These are phyloP conservation scores for Conger conger DNA, from an alignment of 2,113 vertebrate species.

Conservation along the genomic window DNA sequence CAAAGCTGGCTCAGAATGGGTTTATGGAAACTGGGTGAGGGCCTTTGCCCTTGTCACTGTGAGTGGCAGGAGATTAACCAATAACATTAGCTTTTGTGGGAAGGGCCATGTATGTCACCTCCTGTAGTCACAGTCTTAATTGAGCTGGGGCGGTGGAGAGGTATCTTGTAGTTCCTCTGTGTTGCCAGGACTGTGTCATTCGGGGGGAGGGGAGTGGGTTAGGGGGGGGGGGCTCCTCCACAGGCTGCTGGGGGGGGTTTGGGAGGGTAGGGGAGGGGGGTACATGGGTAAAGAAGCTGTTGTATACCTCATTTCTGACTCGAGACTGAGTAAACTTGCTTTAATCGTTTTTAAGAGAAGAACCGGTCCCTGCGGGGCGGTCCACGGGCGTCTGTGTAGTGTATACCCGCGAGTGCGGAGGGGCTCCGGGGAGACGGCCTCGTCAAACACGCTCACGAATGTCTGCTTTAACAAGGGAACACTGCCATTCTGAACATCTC, in stretches of 20 bases:
- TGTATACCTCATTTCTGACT: conserved; percentile 98
- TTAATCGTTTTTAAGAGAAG: conserved; percentile 77
- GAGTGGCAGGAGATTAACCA: background rate
- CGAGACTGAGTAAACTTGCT: conserved; percentile 84
- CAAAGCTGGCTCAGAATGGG: background rate
- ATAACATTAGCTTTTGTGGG: conserved; percentile 5
- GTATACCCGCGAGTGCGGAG: conserved; percentile 57
- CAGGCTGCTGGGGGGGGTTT: conserved; percentile 52
- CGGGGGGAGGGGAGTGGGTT: background rate
- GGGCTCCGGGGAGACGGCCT: conserved; percentile 58
- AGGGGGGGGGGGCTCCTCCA: background rate
- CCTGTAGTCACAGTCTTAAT: background rate
- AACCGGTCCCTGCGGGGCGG: conserved; percentile 75
- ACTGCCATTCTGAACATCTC: conserved; percentile 60
- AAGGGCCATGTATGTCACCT: background rate
- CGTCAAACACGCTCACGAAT: conserved; percentile 49
- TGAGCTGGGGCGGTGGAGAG: background rate
- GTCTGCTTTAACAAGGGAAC: conserved; percentile 64
- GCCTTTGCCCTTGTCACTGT: background rate
- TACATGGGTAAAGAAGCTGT: conserved; percentile 74
- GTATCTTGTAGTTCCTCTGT: conserved; percentile 62
- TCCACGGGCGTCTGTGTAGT: conserved; percentile 73
- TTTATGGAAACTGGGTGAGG: background rate
- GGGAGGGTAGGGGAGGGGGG: conserved; percentile 46
- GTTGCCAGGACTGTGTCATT: conserved; percentile 12